Evolutionary conservation across 2,888 invertebrate species (phyloP), one percentile per base, ranked within the genome.

Genomic region (Limulus polyphemus): DNA sequence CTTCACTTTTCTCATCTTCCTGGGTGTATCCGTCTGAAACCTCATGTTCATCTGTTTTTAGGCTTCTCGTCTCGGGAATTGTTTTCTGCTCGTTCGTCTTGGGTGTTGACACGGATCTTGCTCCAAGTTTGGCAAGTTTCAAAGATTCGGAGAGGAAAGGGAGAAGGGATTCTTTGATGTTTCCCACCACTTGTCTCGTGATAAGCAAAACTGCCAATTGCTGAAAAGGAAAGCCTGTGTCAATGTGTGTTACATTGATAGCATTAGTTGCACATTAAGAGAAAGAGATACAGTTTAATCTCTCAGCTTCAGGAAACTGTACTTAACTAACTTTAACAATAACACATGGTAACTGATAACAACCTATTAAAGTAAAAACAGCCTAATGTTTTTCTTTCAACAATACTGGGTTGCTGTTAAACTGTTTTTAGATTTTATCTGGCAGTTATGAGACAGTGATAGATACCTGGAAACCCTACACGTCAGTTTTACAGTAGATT

Each of bases 161-260:
- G 69, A 94, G 75, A 0, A 90, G 87, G 0, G 94, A 93, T 77
- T 98, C 97, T 73, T 94, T 90, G 49, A 97, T 77, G 76, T 97
- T 98, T 16, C 95, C 92, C 70, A 97, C 89, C 60, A 98, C 86
- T 80, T 98, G 97, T n/a, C 97, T 83, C 0, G 94, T 92, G 74
- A 98, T 94, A 64, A 98, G 80, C 67, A 98, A 79, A 7, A 95
- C 93, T 11, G 94, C 95, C 72, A 98, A 77, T 88, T 95, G 95
- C 95, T 97, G 78, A 59, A 77, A 70, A 32, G 32, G 3, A 32
- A 2, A 2, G 7, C 1, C 32, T 32, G 32, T 32, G 7, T 1
- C 7, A 32, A 3, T 7, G 7, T 7, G 7, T 32, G 32, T 7
- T 1, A 32, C 32, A 32, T 7, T 32, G 0, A 32, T 32, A 2